These are phyloP conservation scores for Sogatella furcifera DNA, from an alignment of 1,140 invertebrate genomes.

Conservation along the genomic window DNA sequence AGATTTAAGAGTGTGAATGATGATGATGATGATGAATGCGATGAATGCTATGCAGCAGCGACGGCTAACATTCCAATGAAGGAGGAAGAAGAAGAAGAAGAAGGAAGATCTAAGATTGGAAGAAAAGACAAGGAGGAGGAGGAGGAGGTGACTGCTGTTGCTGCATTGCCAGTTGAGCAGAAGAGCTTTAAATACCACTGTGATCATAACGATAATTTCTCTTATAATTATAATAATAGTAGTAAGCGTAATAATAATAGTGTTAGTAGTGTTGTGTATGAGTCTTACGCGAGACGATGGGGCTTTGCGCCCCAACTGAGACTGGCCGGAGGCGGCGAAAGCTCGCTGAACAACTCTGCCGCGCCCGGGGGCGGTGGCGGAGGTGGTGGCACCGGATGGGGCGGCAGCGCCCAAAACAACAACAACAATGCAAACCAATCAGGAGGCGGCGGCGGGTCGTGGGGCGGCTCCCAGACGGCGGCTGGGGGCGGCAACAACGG, in stretches of 20 bases:
- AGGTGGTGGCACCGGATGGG: conserved; percentile 18
- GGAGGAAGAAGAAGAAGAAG: no score
- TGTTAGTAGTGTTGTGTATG: conserved; percentile 35
- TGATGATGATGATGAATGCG: no score
- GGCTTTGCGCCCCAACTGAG: conserved; percentile 42
- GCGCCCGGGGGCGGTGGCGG: conserved; percentile 37
- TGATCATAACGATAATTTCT: conserved; percentile 16
- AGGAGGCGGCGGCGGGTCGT: not conserved
- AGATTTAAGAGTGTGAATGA: not conserved
- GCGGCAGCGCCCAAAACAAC: conserved; percentile 43
- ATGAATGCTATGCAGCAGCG: no score
- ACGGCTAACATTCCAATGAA: no score
- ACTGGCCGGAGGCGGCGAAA: conserved; percentile 65
- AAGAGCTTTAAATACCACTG: no score
- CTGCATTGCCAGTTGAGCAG: no score
- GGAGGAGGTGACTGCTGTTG: no score
- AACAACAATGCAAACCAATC: conserved; percentile 37
- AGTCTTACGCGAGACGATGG: conserved; percentile 39
- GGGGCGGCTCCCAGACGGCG: conserved; percentile 26
- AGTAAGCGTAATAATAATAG: conserved; percentile 24
- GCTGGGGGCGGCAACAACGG: conserved; percentile 33
- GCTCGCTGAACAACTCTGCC: conserved; percentile 55
- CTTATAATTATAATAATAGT: conserved; percentile 24
- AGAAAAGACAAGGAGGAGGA: no score
- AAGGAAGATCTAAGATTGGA: no score